These are phyloP conservation scores for Triplophysa tibetana DNA, from an alignment of 2,113 vertebrate genomes.

Conservation along the genomic window DNA sequence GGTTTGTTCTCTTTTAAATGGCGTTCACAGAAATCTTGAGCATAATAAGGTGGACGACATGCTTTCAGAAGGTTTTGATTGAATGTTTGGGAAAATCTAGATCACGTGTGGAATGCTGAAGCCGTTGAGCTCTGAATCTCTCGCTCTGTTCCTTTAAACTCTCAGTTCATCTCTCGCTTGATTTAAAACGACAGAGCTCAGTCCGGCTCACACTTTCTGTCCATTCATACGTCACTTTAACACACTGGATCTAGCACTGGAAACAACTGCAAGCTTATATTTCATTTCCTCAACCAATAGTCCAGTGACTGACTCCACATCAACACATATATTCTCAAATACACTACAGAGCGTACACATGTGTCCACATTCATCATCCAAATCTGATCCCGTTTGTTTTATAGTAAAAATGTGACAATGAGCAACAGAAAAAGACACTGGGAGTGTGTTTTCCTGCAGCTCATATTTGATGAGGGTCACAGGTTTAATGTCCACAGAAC, in stretches of 20 bases:
- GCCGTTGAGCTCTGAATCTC: not conserved
- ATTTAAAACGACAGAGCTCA: not conserved
- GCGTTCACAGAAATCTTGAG: too few species aligned
- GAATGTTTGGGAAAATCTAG: too few species aligned
- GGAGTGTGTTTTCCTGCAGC: too few species aligned
- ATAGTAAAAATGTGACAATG: not conserved
- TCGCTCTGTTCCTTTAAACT: not conserved
- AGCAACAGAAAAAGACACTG: too few species aligned
- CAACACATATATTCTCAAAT: not conserved
- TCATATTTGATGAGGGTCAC: too few species aligned
- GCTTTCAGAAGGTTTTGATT: too few species aligned
- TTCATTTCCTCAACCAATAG: slow-evolving; percentile 1
- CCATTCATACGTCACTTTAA: not conserved
- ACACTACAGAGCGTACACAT: not conserved
- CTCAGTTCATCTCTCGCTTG: not conserved
- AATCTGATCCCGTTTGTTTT: not conserved
- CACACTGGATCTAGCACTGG: not conserved
- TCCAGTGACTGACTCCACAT: not conserved
- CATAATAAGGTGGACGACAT: too few species aligned
- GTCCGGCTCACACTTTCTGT: not conserved
- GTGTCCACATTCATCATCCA: not conserved
- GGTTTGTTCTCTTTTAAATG: too few species aligned
- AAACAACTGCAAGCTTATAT: not conserved
- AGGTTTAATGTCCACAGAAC: too few species aligned
- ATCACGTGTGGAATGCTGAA: too few species aligned